Evolutionary conservation across 1,140 invertebrate genomes (phyloP).

Genomic region (Drosophila pseudoananassae): DNA sequence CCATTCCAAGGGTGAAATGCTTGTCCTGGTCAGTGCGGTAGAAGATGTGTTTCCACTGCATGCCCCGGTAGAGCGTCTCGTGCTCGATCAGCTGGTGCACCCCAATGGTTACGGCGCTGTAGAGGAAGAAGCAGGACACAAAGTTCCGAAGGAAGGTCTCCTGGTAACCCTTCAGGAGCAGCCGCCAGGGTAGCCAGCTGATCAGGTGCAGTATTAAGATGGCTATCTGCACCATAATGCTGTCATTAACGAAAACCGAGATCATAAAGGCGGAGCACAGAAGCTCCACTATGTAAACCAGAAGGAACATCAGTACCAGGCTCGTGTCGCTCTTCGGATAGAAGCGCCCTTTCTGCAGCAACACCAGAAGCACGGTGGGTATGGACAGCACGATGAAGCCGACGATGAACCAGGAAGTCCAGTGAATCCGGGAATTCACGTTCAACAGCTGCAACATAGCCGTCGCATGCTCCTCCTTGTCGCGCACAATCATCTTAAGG

Average conservation of each 20-base stretch:
- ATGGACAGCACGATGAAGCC: constrained; percentile 88
- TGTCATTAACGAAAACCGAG: constrained; percentile 86
- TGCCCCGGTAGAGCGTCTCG: constrained; percentile 13
- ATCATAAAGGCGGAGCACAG: constrained; percentile 86
- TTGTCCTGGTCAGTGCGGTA: constrained; percentile 88
- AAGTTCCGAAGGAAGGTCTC: background rate
- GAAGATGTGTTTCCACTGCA: constrained; percentile 88
- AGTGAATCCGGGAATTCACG: constrained; percentile 90
- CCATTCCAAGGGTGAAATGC: constrained; percentile 86
- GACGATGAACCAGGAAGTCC: constrained; percentile 92
- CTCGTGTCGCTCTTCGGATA: background rate
- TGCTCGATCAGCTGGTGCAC: constrained; percentile 5
- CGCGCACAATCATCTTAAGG: constrained; percentile 85
- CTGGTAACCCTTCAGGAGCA: background rate
- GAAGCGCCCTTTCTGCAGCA: constrained; percentile 84
- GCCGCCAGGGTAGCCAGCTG: constrained; percentile 33
- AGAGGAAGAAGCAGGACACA: constrained; percentile 11
- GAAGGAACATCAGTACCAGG: constrained; percentile 53
- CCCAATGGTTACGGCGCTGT: constrained; percentile 32
- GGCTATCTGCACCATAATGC: constrained; percentile 15
- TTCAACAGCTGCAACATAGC: constrained; percentile 95
- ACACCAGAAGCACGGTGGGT: constrained; percentile 85
- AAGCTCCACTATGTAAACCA: constrained; percentile 62
- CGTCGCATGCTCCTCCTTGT: constrained; percentile 87
- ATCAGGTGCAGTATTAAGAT: constrained; percentile 5